Conservation (phyloP, 2,113 vertebrate genomes). For the Opisthocomus hoazin region DNA sequence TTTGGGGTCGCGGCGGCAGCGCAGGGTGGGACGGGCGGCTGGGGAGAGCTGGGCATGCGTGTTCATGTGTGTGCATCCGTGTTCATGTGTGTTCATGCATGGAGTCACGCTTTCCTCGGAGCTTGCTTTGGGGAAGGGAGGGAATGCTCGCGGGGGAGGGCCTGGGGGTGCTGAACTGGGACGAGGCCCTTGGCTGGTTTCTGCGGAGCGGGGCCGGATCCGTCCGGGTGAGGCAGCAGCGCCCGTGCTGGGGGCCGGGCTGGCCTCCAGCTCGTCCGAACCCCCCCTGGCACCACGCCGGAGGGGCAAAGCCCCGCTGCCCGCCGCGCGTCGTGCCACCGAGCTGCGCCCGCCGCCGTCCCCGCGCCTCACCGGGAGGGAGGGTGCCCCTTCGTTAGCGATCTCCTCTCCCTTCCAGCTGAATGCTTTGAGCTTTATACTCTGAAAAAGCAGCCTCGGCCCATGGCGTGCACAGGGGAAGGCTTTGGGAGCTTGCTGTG, state of each 20-base stretch:
- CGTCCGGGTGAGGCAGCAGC: accelerated
- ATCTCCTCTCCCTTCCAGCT: background rate
- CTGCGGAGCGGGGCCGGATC: background rate
- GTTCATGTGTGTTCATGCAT: accelerated
- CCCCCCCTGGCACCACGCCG: accelerated
- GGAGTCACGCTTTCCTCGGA: background rate
- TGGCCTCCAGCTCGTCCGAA: background rate
- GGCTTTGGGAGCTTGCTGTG: conserved; percentile 12
- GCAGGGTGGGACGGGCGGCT: accelerated
- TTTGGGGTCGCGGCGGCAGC: background rate
- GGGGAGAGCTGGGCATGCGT: accelerated
- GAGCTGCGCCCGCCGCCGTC: accelerated
- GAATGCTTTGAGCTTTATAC: background rate
- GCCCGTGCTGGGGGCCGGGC: accelerated
- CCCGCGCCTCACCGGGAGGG: accelerated
- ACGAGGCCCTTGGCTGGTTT: background rate
- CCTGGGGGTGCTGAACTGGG: accelerated
- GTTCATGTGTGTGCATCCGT: too few species aligned
- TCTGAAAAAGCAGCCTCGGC: background rate
- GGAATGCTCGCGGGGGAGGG: accelerated
- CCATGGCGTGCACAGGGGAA: accelerated
- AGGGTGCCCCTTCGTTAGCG: background rate
- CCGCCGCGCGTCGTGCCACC: accelerated
- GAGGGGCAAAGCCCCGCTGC: background rate
- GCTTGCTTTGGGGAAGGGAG: too few species aligned